Conservation (phyloP, 2,888 invertebrate species). For the Diplazon laetatorius region DNA sequence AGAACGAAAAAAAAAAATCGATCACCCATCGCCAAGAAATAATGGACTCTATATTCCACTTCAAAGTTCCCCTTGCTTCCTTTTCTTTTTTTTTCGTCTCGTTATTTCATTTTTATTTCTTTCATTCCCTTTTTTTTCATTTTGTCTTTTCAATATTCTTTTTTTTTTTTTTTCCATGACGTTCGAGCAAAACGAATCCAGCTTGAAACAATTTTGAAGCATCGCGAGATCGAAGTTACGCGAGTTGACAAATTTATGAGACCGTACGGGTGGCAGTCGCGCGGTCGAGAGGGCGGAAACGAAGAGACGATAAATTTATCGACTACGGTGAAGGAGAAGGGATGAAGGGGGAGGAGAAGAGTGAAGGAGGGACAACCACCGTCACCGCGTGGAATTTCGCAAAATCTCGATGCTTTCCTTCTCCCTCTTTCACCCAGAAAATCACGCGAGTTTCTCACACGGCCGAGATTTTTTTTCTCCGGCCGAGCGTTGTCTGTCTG, state of each 20-base stretch:
- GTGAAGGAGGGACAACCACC: conserved; percentile 46
- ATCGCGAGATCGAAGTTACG: conserved; percentile 18
- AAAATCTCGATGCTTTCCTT: conserved; percentile 43
- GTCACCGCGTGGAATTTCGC: conserved; percentile 43
- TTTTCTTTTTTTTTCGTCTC: too few relatives aligned
- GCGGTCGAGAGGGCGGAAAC: not conserved
- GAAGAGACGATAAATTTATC: conserved; percentile 45
- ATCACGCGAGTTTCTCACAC: not conserved
- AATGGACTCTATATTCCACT: conserved; percentile 25
- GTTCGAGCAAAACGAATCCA: conserved; percentile 19
- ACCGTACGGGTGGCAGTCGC: not conserved
- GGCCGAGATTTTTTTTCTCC: conserved; percentile 10
- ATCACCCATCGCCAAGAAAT: not conserved
- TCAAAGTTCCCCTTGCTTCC: too few relatives aligned
- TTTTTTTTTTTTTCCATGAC: not conserved
- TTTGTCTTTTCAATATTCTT: not conserved
- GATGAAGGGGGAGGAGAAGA: too few relatives aligned
- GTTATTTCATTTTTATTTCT: not conserved
- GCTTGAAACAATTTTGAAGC: conserved; percentile 29
- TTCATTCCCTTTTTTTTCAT: not conserved
- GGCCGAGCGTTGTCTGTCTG: conserved; percentile 11
- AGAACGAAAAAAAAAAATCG: not conserved
- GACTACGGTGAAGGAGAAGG: too few relatives aligned
- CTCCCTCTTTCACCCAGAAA: conserved; percentile 1
- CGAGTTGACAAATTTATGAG: conserved; percentile 55